Evolutionary conservation across 2,797 vertebrate species (phyloP).

Genomic region (Periophthalmus magnuspinnatus): DNA sequence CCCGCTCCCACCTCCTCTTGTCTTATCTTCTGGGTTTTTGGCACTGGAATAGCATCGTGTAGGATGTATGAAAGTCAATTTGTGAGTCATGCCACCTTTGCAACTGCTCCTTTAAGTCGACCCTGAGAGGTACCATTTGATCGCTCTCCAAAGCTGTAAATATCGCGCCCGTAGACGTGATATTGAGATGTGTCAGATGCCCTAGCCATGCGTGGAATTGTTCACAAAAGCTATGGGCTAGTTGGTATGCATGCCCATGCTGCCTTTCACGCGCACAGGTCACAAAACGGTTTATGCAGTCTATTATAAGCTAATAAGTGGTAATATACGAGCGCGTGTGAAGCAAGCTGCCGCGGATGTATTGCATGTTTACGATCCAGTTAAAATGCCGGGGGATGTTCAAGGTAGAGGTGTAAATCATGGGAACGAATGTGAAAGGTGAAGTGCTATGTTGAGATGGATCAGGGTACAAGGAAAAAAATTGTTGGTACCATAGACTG

Average conservation of each 20-base stretch:
- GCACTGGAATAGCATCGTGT: constrained; percentile 10
- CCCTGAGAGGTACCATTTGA: constrained; percentile 55
- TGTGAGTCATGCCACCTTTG: constrained; percentile 42
- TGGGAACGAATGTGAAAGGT: neutral
- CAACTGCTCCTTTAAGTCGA: constrained; percentile 41
- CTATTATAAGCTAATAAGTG: constrained; percentile 36
- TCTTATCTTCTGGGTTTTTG: neutral
- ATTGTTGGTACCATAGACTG: too few relatives aligned
- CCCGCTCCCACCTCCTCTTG: constrained; percentile 7
- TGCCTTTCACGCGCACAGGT: constrained; percentile 22
- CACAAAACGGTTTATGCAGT: constrained; percentile 33
- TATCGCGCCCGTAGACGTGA: constrained; percentile 44
- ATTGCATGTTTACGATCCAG: constrained; percentile 5
- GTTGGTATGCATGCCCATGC: constrained; percentile 50
- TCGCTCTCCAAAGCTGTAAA: constrained; percentile 55
- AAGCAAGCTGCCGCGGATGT: neutral
- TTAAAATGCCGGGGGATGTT: neutral
- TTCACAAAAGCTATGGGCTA: constrained; percentile 46
- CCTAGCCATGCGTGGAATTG: constrained; percentile 43
- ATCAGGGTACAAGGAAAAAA: neutral
- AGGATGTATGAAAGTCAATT: constrained; percentile 53
- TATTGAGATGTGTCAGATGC: constrained; percentile 47
- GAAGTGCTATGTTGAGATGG: neutral
- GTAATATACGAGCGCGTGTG: constrained; percentile 21
- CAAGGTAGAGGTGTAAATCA: neutral